phyloP scores from a whole-genome alignment of 2,888 invertebrate species.

The Embidobia sp. region DNA sequence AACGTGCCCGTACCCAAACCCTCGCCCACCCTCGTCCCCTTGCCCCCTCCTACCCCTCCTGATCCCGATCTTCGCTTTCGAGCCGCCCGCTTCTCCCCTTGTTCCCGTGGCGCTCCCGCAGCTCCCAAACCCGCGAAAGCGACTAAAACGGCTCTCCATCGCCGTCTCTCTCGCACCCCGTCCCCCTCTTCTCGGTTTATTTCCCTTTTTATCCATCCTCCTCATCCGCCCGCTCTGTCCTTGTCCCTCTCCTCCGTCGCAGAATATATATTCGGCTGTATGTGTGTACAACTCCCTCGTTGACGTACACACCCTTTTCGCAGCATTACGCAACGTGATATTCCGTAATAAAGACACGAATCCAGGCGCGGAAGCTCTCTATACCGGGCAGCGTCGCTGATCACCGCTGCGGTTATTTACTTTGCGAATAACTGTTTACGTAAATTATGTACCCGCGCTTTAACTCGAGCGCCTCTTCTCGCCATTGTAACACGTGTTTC shows the following conservation, averaged over 20 bases:
- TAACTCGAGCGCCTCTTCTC: background rate
- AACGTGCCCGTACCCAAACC: conserved; percentile 64
- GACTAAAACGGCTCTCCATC: conserved; percentile 48
- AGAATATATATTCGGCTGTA: conserved; percentile 19
- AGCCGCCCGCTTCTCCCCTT: conserved; percentile 69
- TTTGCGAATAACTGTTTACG: conserved; percentile 25
- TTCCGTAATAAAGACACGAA: conserved; percentile 67
- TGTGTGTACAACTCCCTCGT: conserved; percentile 31
- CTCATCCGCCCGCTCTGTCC: conserved; percentile 15
- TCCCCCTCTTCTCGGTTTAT: conserved; percentile 7
- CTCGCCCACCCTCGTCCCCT: conserved; percentile 13
- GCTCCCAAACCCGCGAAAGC: conserved; percentile 60
- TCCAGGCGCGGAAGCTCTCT: conserved; percentile 44
- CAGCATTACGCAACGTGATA: conserved; percentile 69
- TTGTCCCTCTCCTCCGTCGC: background rate
- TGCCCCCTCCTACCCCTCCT: conserved; percentile 12
- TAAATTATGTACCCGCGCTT: conserved; percentile 22
- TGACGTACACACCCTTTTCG: conserved; percentile 66
- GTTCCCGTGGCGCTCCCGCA: conserved; percentile 67
- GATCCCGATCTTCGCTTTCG: conserved; percentile 47
- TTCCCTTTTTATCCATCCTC: conserved; percentile 59
- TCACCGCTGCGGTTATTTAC: conserved; percentile 33
- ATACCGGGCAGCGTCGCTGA: conserved; percentile 35
- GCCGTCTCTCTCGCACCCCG: conserved; percentile 11
- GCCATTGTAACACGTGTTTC: conserved; percentile 10